Evolutionary conservation across 2,888 invertebrate genomes (phyloP).

Genomic region (Leptogaster cylindrica): DNA sequence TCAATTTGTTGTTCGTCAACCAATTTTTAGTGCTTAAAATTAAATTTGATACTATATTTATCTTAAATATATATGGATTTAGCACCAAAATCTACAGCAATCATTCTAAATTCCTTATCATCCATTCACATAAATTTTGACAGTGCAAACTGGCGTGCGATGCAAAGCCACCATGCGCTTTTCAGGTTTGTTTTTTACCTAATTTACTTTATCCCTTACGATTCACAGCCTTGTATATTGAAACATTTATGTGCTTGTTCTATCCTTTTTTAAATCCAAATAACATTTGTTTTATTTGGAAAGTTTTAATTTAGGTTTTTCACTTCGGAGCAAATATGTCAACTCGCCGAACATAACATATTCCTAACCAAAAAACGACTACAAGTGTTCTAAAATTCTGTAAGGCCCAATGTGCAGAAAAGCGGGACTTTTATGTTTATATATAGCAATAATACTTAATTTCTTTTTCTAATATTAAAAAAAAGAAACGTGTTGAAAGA

Average conservation of each 20-base stretch:
- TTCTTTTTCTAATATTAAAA: no score
- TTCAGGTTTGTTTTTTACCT: constrained; percentile 13
- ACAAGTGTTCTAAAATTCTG: no score
- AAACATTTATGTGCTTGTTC: constrained; percentile 14
- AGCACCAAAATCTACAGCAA: background rate
- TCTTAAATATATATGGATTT: background rate
- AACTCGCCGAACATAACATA: constrained; percentile 45
- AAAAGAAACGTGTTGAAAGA: no score
- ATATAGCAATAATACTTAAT: no score
- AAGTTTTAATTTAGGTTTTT: background rate
- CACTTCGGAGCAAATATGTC: constrained; percentile 37
- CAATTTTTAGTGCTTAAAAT: no score
- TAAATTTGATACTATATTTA: no score
- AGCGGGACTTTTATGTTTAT: no score
- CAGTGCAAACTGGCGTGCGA: background rate
- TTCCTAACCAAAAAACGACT: constrained; percentile 39
- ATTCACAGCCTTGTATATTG: constrained; percentile 26
- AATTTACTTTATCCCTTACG: constrained; percentile 3
- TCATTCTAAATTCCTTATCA: background rate
- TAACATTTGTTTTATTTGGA: constrained; percentile 18
- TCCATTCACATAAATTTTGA: background rate
- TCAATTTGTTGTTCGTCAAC: no score
- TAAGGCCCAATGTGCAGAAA: no score
- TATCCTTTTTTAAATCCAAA: background rate
- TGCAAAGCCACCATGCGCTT: constrained; percentile 29